phyloP scores from a whole-genome alignment of 1,140 invertebrate species.

The Artemia franciscana region DNA sequence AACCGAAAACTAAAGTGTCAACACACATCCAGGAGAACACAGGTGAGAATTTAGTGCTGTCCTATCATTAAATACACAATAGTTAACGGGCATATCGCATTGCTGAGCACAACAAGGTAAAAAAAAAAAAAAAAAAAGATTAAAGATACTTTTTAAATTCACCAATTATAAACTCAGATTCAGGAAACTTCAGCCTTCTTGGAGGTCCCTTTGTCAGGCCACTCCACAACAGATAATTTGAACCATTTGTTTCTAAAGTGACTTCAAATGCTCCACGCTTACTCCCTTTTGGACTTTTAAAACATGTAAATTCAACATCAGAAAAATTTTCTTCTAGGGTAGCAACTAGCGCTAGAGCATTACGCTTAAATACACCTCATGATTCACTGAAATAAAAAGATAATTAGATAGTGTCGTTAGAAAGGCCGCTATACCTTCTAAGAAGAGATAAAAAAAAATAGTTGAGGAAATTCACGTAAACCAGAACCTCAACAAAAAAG shows the following conservation, averaged over 20 bases:
- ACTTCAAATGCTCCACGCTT: background rate
- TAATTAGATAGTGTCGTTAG: too few species aligned
- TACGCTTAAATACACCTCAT: background rate
- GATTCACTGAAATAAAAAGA: background rate
- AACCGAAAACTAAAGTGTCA: background rate
- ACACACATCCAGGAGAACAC: background rate
- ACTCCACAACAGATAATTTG: background rate
- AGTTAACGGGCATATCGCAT: background rate
- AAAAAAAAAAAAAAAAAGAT: background rate
- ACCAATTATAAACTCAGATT: background rate
- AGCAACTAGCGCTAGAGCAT: background rate
- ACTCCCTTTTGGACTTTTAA: background rate
- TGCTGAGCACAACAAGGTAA: background rate
- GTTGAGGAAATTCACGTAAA: too few species aligned
- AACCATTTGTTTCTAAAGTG: background rate
- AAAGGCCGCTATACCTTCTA: too few species aligned
- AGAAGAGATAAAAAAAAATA: too few species aligned
- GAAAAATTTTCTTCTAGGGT: background rate
- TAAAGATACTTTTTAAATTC: background rate
- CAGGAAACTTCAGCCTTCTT: background rate
- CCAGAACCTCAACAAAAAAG: too few species aligned
- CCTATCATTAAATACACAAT: background rate
- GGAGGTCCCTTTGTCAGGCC: background rate
- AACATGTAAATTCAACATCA: background rate
- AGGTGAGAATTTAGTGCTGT: background rate